Base-by-base conservation (phyloP, 2,797 vertebrate genomes). In the Ctenosaura bakeri region DNA sequence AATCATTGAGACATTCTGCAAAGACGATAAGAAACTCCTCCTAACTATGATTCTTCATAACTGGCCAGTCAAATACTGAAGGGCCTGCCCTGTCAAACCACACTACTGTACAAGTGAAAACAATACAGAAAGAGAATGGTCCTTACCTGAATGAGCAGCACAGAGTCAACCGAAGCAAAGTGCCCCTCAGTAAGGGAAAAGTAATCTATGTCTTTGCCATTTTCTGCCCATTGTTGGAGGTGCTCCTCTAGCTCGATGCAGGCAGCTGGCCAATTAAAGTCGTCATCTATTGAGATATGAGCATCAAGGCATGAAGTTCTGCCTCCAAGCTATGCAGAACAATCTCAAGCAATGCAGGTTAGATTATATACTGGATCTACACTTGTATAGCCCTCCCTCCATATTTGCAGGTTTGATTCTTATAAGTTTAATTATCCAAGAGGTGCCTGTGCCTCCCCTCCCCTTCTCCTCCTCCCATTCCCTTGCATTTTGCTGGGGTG, bases 241-340 rank as follows among this genome's bases (percentile, higher is more conserved):
- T 97, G 97, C 94, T 98, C 97, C 93, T 99, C 98, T 96, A 99
- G 97, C 90, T 99, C 98, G 90, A 98, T 95, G 86, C 98, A 99
- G 46, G 98, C 98, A 0, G 94, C 92, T 0, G 98, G 96, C 98
- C 98, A 99, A 93, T 98, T 97, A 35, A 99, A 98, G 38, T 97
- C 92, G 0, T 98, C 97, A 91, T 96, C 97, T 97, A 91, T 1
- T 12, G 50, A 85, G 52, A 85, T 20, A 66, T 52, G 32, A 18
- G 16, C 24, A n/a, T 59, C 86, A 54, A 52, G n/a, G 38, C 22
- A 86, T 20, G 42, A 14, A 14, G 9, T 3, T 90, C 35, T 56
- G 32, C 4, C 20, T 78, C 69, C 82, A 32, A 32, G 14, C 35
- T 66, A 10, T 54, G 3, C 18, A 66, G 24, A 54, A 62, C 38